These are phyloP conservation scores for Empidonax traillii DNA, from an alignment of 2,113 vertebrate genomes.

Conservation along the genomic window DNA sequence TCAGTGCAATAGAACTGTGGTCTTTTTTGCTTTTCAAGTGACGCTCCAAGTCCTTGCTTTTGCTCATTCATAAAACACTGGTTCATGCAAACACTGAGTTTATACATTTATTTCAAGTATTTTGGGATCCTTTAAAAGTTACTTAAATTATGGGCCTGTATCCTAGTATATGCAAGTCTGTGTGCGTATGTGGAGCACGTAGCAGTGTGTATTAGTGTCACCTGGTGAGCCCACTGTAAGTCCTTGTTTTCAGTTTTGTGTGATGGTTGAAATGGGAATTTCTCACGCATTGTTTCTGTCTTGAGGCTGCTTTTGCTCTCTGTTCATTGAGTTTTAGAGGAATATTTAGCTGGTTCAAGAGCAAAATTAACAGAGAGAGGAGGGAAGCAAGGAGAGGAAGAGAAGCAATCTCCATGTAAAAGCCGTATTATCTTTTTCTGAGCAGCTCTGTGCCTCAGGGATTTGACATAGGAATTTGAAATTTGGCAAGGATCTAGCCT, in stretches of 20 bases:
- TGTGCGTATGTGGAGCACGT: not conserved
- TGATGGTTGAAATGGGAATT: not conserved
- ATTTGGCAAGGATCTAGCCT: slow-evolving; percentile 5
- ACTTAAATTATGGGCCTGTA: not conserved
- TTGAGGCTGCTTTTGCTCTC: not conserved
- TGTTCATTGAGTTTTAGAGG: not conserved
- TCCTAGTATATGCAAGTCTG: not conserved
- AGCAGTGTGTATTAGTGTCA: not conserved
- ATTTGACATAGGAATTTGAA: slow-evolving; percentile 5
- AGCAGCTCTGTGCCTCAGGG: not conserved
- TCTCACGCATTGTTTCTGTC: not conserved
- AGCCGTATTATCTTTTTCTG: not conserved
- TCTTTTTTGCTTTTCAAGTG: not conserved
- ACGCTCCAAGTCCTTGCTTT: not conserved
- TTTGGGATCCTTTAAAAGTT: not conserved
- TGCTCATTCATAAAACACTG: not conserved
- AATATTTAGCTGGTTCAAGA: not conserved
- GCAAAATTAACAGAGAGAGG: not conserved
- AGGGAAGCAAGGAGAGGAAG: not conserved
- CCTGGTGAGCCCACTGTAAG: not conserved
- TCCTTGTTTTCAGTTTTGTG: not conserved
- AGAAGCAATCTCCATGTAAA: not conserved
- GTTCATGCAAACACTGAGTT: not conserved
- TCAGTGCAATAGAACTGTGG: not conserved
- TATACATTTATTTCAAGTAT: not conserved